Evolutionary conservation across 2,888 invertebrate species (phyloP), one percentile per base, ranked within the genome.

Genomic region (Folsomia manolachei): DNA sequence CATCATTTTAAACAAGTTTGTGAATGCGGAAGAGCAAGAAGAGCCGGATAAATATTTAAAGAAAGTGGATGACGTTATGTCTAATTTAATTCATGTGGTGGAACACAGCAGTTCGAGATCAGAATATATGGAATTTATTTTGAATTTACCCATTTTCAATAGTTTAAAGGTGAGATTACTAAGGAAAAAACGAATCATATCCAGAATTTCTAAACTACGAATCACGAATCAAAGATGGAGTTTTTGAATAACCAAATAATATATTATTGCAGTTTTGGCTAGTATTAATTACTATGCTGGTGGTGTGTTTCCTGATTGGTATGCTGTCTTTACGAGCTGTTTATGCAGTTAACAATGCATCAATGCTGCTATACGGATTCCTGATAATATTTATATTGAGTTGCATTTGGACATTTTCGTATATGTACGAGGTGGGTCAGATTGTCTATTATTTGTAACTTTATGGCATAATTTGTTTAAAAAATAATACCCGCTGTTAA

Each of bases 391-490:
- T 78, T 53, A 71, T 79, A 9, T 18, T 80, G 53, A 78, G 80
- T 21, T 79, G 78, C 61, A 77, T 79, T 1, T 79, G 79, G 78
- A 73, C 66, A n/a, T 80, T 72, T 73, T 71, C 72, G 4, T 67
- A 72, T 14, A 63, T 73, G 62, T 75, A 72, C 67, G 77, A 80
- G 71, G 75, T 75, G 21, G 71, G 70, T 24, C 14, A 19, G 53
- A n/a, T 26, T 60, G 27, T 21, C 1, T 19, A 69, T 2, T 24
- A 56, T 18, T n/a, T 60, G 27, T 62, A 19, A 70, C 25, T 23
- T 25, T 63, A 2, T 18, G 39, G n/a, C 24, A 27, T 27, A 63
- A 39, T 23, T 1, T 62, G 39, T 68, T 9, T n/a, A 4, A 7
- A 25, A 9, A 9, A 66, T 27, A 52, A 18, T 23, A 51, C 53